phyloP scores from a whole-genome alignment of 2,797 vertebrate genomes.

The Oryzias dopingdopingensis region DNA sequence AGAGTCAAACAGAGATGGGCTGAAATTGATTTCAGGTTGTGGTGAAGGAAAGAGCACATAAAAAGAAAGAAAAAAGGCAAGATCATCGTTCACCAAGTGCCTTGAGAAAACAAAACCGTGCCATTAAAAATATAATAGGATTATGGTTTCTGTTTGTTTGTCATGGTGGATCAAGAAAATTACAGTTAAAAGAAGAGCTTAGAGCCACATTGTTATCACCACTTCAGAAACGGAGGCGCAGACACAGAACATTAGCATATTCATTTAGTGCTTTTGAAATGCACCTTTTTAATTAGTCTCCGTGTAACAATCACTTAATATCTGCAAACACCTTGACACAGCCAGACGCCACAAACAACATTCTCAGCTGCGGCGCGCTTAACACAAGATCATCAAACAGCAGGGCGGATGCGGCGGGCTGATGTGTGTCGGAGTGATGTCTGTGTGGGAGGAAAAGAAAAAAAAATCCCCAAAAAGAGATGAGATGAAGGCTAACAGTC shows the following conservation, averaged over 20 bases:
- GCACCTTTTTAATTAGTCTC: constrained; percentile 79
- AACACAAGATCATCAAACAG: constrained; percentile 60
- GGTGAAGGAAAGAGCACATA: constrained; percentile 46
- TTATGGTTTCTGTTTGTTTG: constrained; percentile 87
- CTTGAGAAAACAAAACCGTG: constrained; percentile 78
- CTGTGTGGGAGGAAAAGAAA: constrained; percentile 68
- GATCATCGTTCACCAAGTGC: constrained; percentile 60
- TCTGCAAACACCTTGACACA: constrained; percentile 67
- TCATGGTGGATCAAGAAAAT: constrained; percentile 84
- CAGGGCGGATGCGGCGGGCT: constrained; percentile 40
- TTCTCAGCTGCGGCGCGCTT: constrained; percentile 43
- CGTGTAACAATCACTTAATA: constrained; percentile 70
- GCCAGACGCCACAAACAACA: constrained; percentile 43
- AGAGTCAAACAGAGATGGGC: constrained; percentile 55
- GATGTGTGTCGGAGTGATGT: constrained; percentile 56
- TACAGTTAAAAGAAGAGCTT: constrained; percentile 82
- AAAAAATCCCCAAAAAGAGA: constrained; percentile 21
- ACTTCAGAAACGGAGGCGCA: constrained; percentile 72
- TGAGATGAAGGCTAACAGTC: constrained; percentile 58
- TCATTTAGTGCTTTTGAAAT: constrained; percentile 78
- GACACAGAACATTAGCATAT: constrained; percentile 80
- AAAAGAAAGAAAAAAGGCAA: constrained; percentile 26
- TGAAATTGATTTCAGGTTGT: constrained; percentile 77
- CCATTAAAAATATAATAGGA: constrained; percentile 85
- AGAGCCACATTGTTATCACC: constrained; percentile 80